These are phyloP conservation scores for Patiria pectinifera DNA, from an alignment of 53 echinoderm and acorn worm genomes.

Conservation along the genomic window DNA sequence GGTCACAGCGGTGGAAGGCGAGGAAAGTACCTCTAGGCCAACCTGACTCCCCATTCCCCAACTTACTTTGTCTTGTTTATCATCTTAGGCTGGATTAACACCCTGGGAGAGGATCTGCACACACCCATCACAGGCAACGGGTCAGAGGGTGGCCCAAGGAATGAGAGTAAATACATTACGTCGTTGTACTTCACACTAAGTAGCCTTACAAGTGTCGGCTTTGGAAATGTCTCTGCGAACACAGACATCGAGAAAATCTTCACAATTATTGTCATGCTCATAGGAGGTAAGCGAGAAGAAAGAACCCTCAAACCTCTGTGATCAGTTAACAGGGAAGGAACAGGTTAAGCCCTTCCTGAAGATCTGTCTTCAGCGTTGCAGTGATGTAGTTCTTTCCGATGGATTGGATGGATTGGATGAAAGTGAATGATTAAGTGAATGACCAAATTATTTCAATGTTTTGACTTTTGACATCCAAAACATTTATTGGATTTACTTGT, in stretches of 20 bases:
- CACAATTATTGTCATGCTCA: slow-evolving; percentile 94
- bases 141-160: slow-evolving; percentile 49
- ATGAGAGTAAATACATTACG: slow-evolving; percentile 84
- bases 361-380: too few species aligned
- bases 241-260: slow-evolving; percentile 96
- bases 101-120: slow-evolving; percentile 66
- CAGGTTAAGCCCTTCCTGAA: too few species aligned
- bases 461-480: too few species aligned
- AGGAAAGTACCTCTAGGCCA: too few species aligned
- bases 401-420: too few species aligned
- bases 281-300: slow-evolving; percentile 73
- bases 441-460: too few species aligned
- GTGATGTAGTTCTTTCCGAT: too few species aligned
- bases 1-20: too few species aligned
- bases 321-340: too few species aligned
- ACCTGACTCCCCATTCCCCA: background rate
- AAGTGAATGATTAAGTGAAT: too few species aligned
- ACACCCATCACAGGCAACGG: slow-evolving; percentile 30
- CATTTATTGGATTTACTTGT: too few species aligned
- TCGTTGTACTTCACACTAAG: slow-evolving; percentile 92
- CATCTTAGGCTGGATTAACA: slow-evolving; percentile 81
- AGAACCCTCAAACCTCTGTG: background rate
- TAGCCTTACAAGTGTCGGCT: slow-evolving; percentile 95
- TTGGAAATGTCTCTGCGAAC: slow-evolving; percentile 97
- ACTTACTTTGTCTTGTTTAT: background rate